Evolutionary conservation across 2,888 invertebrate genomes (phyloP), one percentile per base, ranked within the genome.

Genomic region (Ophion slaviceki): DNA sequence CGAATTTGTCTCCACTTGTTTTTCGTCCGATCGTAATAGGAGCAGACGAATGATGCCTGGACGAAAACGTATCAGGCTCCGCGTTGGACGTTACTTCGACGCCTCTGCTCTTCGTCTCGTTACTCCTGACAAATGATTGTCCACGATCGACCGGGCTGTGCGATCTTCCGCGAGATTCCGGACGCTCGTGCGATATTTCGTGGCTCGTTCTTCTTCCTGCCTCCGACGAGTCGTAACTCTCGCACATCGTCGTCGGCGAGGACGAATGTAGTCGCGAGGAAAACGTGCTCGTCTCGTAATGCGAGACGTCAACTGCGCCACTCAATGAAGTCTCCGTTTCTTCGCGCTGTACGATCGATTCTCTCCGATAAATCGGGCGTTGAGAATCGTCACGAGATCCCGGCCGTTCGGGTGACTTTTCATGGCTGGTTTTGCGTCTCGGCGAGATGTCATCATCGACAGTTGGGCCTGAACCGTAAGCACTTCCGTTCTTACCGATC

Each of bases 271-370:
- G 75, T 71, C 79, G n/a, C 10, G 79, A 71, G 4, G 66, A 45
- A 57, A 47, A 80, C 59, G 84, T 62, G n/a, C 53, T 67, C 79
- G 88, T 75, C 71, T 86, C 57, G 47, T 36, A 53, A 61, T 36
- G 47, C 5, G 80, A 53, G 17, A 1, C 17, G 14, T 53, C 53
- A 17, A 17, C 17, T 17, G 0, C 53, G 14, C 14, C 17, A 53
- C 14, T 17, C 2, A 53, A 14, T 17, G 53, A 53, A 17, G 14
- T 53, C 17, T 47, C 61, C 14, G 7, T 53, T 7, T 32, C 70
- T 8, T 78, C 80, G 28, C 47, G 76, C 24, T 14, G 84, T 10
- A 72, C 36, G 11, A 68, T 68, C 11, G 86, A 82, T 66, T 68
- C 71, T 68, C 74, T 77, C 1, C 47, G 76, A 64, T 64, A 24